Base-by-base conservation (phyloP, 2,113 vertebrate genomes). In the Rattus rattus region DNA sequence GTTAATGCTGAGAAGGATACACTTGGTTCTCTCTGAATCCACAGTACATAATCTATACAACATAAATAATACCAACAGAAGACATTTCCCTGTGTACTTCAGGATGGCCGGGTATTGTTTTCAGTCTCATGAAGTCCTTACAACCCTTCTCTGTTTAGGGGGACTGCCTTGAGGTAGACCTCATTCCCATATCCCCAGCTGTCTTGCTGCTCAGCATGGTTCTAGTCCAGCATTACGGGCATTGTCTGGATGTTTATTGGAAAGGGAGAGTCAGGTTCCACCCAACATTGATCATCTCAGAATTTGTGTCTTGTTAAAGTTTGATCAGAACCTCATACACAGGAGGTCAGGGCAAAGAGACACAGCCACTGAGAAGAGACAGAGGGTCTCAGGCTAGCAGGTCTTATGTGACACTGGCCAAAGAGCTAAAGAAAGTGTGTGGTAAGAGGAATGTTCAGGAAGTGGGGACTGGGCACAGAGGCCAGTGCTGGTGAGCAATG, bases 51-150 rank as follows among this genome's bases (percentile, higher is more conserved):
- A 43, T 83, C 76, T 43, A 69, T 11, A 10, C 7, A 9, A n/a
- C 5, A 17, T 1, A 54, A 63, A 17, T 0, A 30, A 43, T 0
- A 20, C 3, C 12, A 39, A 11, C 43, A 11, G 22, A n/a, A 19
- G 11, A 7, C 10, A 19, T 39, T 83, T 65, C 72, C 49, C 54
- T 9, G 20, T 22, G 30, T 5, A 28, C 2, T 4, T 30, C 3
- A 7, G 19, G 28, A n/a, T 33, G 6, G 26, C 11, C 17, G 9
- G 26, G 3, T 28, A 72, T n/a, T 17, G 39, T 1, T 33, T 2
- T 1, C 14, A 1, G 33, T n/a, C 36, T 96, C 39, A 26, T 2
- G 5, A 47, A 67, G 13, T 28, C 52, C 54, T 63, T 49, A 28
- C 1, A 0, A 5, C 0, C 4, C 8, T 61, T 72, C 17, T 67